Evolutionary conservation across 2,888 invertebrate genomes (phyloP).

Genomic region (Ophion ellenae): DNA sequence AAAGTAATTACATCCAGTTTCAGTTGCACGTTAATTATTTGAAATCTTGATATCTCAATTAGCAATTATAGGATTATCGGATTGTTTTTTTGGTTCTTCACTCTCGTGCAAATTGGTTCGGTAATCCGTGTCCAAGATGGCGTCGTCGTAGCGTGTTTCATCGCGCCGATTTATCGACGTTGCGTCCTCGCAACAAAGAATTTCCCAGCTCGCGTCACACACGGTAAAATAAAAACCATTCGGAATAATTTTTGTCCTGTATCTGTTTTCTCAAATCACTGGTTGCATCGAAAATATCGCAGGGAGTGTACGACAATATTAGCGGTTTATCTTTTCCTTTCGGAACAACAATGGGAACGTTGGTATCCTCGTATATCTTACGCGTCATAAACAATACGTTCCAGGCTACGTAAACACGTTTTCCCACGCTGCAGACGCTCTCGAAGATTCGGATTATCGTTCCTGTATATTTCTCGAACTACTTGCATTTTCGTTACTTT

Average conservation of each 20-base stretch:
- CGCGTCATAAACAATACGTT: conserved; percentile 37
- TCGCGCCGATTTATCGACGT: conserved; percentile 20
- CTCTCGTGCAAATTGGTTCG: conserved; percentile 8
- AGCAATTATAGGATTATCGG: not conserved
- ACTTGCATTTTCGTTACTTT: not conserved
- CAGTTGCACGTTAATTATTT: not conserved
- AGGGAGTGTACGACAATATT: conserved; percentile 9
- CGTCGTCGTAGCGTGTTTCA: conserved; percentile 14
- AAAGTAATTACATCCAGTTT: not conserved
- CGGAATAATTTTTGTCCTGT: not conserved
- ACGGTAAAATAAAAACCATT: conserved; percentile 22
- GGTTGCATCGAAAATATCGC: conserved; percentile 5
- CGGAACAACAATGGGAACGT: conserved; percentile 32
- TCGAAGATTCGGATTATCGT: conserved; percentile 19
- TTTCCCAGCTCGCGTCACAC: conserved; percentile 21
- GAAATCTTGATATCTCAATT: conserved; percentile 1
- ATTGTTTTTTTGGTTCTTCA: conserved; percentile 14
- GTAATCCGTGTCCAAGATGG: conserved; percentile 27
- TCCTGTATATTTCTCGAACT: conserved; percentile 36
- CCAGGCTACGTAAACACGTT: conserved; percentile 46
- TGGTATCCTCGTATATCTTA: conserved; percentile 44
- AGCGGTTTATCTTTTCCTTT: conserved; percentile 6
- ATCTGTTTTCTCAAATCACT: not conserved
- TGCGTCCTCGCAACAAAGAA: conserved; percentile 27
- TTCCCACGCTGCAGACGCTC: conserved; percentile 57